Evolutionary conservation across 2,888 invertebrate genomes (phyloP).

Genomic region (Dilophus febrilis): DNA sequence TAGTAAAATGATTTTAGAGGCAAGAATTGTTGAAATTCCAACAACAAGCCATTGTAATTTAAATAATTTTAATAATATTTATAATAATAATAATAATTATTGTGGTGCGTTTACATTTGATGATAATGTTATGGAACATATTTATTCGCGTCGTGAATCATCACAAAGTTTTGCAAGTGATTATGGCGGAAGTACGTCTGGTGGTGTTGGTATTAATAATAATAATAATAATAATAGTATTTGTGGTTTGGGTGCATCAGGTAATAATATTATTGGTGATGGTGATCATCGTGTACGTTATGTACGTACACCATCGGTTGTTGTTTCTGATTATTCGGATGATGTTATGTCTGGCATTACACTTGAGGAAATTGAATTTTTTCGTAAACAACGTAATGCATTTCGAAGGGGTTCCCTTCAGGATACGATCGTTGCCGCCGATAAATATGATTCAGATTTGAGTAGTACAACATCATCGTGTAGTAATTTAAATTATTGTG

Average conservation of each 20-base stretch:
- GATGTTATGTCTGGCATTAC: constrained; percentile 40
- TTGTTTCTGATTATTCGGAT: constrained; percentile 75
- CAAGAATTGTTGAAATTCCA: constrained; percentile 34
- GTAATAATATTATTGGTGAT: too few species aligned
- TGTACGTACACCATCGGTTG: constrained; percentile 69
- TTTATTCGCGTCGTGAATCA: constrained; percentile 31
- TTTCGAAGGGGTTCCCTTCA: constrained; percentile 22
- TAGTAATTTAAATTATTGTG: constrained; percentile 39
- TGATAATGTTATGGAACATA: constrained; percentile 10
- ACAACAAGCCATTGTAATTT: background rate
- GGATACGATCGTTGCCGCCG: constrained; percentile 11
- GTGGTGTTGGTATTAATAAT: constrained; percentile 20
- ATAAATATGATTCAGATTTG: constrained; percentile 32
- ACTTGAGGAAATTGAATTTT: constrained; percentile 41
- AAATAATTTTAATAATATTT: constrained; percentile 14
- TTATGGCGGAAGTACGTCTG: constrained; percentile 32
- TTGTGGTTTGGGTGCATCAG: too few species aligned
- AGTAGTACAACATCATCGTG: constrained; percentile 41
- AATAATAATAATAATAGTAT: too few species aligned
- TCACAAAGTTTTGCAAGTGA: constrained; percentile 30
- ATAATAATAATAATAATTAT: background rate
- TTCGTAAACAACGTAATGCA: constrained; percentile 29
- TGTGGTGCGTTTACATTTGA: constrained; percentile 1
- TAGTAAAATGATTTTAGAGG: constrained; percentile 37
- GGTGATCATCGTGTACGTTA: constrained; percentile 35